Evolutionary conservation across 2,888 invertebrate genomes (phyloP).

Genomic region (Exephanes ischioxanthus): DNA sequence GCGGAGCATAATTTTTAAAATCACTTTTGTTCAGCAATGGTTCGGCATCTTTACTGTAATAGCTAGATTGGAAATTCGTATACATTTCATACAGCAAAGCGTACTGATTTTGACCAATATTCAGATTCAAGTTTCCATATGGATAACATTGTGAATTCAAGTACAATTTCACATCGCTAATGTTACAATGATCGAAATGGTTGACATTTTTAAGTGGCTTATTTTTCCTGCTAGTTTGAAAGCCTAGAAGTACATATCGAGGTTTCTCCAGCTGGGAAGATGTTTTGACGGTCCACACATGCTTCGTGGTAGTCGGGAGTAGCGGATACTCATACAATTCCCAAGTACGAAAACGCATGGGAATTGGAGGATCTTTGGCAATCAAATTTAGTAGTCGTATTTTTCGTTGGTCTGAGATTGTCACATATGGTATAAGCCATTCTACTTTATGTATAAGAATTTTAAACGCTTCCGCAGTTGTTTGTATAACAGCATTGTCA

Average conservation of each 20-base stretch:
- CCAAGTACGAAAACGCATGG: conserved; percentile 79
- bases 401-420: conserved; percentile 60
- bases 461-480: conserved; percentile 72
- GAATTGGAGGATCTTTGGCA: conserved; percentile 58
- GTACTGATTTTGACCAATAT: conserved; percentile 67
- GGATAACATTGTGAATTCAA: conserved; percentile 79
- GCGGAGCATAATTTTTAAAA: conserved; percentile 15
- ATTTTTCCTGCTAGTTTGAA: not conserved
- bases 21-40: conserved; percentile 23
- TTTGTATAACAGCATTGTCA: conserved; percentile 73
- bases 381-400: conserved; percentile 63
- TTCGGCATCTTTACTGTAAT: conserved; percentile 13
- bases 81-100: conserved; percentile 76
- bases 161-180: conserved; percentile 13
- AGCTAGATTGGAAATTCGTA: conserved; percentile 70
- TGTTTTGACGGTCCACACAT: conserved; percentile 16
- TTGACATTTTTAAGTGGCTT: not conserved
- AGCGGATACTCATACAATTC: conserved; percentile 78
- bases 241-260: not conserved
- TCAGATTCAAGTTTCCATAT: conserved; percentile 74
- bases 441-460: conserved; percentile 69
- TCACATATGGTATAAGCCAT: conserved; percentile 66
- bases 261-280: conserved; percentile 8
- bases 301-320: conserved; percentile 22
- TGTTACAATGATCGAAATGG: conserved; percentile 34